Base-by-base conservation (phyloP, 1,140 invertebrate species). In the Meloidogyne floridensis region DNA sequence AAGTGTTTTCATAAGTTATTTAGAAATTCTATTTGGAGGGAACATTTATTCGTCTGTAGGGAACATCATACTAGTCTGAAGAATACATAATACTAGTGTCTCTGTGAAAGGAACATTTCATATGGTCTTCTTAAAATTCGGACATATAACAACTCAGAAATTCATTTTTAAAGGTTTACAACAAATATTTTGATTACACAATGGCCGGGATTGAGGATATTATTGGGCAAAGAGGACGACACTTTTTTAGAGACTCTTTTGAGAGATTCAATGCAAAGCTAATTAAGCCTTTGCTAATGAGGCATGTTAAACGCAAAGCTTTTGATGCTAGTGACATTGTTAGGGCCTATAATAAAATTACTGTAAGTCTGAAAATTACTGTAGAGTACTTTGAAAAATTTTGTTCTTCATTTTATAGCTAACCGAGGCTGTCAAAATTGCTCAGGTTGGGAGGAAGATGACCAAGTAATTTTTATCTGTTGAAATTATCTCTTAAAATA, bases 221-320 rank as follows among this genome's bases (percentile, higher is more conserved):
- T 54, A 51, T 76, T 47, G 85, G 82, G 3, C 79, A 83, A 69
- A 82, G 83, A 76, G 85, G 85, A 4, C 20, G 75, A 32, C 75
- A 86, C 74, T 80, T 65, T 13, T 18, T 86, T 54, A 59, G 86
- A 15, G 85, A 86, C 13, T 32, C 80, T 65, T 88, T 90, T 74
- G 87, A 88, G 69, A 82, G 87, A 3, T 87, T 88, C 56, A 88
- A 88, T 77, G 88, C 87, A 15, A 90, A 87, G 75, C 54, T 90
- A 43, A 32, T 88, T 18, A 87, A 86, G 32, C 87, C 87, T 6
- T 70, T 90, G 15, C 72, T 88, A 20, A 88, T 90, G 80, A 83
- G 81, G 72, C 81, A 88, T 72, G 76, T 80, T 53, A 84, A 81
- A 70, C 43, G 77, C 32, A 85, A 86, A 80, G 75, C 53, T 13